A percentile compares a stretch with the other conserved stretches of the same genome.
phyloP scores from a whole-genome alignment of 2,797 vertebrate genomes.

The Masticophis lateralis region DNA sequence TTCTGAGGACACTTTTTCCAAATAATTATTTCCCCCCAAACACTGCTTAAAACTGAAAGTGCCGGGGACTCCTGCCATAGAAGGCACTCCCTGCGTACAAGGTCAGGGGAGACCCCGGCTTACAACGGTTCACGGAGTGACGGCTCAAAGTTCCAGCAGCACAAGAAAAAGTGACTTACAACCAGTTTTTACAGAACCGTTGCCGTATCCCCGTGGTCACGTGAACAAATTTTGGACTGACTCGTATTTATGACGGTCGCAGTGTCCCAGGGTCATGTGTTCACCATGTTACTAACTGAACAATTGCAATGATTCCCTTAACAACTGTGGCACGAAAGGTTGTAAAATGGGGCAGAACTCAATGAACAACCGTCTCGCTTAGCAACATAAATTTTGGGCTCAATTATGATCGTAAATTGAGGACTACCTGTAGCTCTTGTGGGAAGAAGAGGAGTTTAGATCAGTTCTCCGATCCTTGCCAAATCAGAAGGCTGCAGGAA shows the following conservation, averaged over 20 bases:
- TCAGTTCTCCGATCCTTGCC: neutral
- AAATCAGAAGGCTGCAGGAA: neutral
- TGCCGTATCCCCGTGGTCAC: neutral
- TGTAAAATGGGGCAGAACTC: neutral
- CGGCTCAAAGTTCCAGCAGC: neutral
- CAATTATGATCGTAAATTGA: neutral
- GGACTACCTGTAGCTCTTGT: neutral
- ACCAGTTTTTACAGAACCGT: neutral
- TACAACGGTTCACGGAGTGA: neutral
- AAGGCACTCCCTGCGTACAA: neutral
- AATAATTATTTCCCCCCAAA: neutral
- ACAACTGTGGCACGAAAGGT: neutral
- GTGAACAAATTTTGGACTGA: neutral
- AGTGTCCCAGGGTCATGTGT: neutral
- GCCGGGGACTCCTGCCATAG: neutral
- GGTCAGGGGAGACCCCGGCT: neutral
- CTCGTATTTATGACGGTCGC: neutral
- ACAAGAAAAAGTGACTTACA: neutral
- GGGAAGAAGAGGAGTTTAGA: neutral
- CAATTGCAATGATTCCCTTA: neutral
- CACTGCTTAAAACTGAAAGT: neutral
- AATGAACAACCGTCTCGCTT: neutral
- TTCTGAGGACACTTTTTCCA: neutral
- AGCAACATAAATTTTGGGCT: neutral
- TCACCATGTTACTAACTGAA: neutral